Percentiles rank a stretch among this genome's conserved stretches.
These are phyloP conservation scores for Lobophora halterata DNA, from an alignment of 2,888 invertebrate genomes.

Conservation along the genomic window DNA sequence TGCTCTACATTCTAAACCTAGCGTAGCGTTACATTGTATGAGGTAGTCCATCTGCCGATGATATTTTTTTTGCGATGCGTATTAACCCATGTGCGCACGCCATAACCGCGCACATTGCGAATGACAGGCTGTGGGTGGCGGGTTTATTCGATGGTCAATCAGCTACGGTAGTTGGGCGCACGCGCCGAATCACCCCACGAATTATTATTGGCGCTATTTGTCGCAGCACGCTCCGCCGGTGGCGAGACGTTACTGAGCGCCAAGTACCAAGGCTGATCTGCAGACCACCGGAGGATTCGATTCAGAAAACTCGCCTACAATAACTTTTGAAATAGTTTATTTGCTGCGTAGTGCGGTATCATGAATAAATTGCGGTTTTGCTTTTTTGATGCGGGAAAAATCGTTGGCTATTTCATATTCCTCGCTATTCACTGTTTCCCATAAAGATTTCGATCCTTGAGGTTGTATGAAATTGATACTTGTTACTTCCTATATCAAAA, in stretches of 20 bases:
- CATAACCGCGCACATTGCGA: constrained; percentile 42
- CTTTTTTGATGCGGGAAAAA: constrained; percentile 19
- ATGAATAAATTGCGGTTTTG: constrained; percentile 26
- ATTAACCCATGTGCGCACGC: constrained; percentile 11
- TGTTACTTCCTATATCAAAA: too few relatives aligned
- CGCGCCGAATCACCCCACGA: constrained; percentile 59
- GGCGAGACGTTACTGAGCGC: constrained; percentile 36
- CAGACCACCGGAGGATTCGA: constrained; percentile 39
- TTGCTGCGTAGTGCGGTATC: constrained; percentile 18
- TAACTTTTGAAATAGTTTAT: constrained; percentile 28
- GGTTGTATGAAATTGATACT: too few relatives aligned
- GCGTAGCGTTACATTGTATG: too few relatives aligned
- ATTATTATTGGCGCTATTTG: constrained; percentile 68
- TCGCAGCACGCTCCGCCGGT: constrained; percentile 46
- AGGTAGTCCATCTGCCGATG: too few relatives aligned
- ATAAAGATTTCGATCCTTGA: constrained; percentile 3
- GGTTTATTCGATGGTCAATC: constrained; percentile 67
- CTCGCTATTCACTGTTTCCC: neutral
- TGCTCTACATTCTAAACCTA: too few relatives aligned
- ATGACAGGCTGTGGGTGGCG: constrained; percentile 66
- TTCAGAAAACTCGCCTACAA: constrained; percentile 25
- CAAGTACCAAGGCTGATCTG: constrained; percentile 32
- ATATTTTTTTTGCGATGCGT: constrained; percentile 11
- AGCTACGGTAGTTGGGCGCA: constrained; percentile 65
- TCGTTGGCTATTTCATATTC: constrained; percentile 5